A percentile compares a stretch with the other conserved stretches of the same genome.
Evolutionary conservation across 2,888 invertebrate genomes (phyloP).

Genomic region (Buathra laborator): DNA sequence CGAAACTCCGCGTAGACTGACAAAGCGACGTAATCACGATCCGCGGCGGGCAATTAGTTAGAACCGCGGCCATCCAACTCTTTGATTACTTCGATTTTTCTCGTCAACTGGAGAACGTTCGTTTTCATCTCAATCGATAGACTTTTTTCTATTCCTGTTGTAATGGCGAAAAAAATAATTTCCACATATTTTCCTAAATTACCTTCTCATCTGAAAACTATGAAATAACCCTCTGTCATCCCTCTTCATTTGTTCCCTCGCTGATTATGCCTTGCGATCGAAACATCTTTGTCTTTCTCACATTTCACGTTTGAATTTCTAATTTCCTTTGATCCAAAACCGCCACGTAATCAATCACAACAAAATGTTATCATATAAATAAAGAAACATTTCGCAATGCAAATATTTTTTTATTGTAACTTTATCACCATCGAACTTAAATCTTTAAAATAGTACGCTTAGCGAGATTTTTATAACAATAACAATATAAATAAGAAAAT

Average conservation of each 20-base stretch:
- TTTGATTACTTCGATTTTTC: constrained; percentile 83
- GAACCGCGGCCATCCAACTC: constrained; percentile 73
- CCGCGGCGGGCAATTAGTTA: constrained; percentile 83
- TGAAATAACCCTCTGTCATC: too few relatives aligned
- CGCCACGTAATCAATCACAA: too few relatives aligned
- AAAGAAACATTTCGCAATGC: too few relatives aligned
- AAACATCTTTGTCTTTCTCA: too few relatives aligned
- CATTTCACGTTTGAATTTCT: too few relatives aligned
- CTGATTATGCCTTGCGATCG: too few relatives aligned
- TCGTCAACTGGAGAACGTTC: constrained; percentile 76
- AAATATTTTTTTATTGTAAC: too few relatives aligned
- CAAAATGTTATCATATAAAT: too few relatives aligned
- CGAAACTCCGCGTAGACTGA: constrained; percentile 74
- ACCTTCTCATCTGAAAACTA: neutral
- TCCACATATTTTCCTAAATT: neutral
- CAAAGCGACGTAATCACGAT: constrained; percentile 84
- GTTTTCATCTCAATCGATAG: constrained; percentile 75
- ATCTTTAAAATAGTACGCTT: too few relatives aligned
- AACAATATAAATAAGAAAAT: neutral
- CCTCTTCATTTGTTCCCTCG: too few relatives aligned
- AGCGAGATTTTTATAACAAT: neutral
- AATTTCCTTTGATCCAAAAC: too few relatives aligned
- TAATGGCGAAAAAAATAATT: neutral
- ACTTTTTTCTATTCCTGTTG: constrained; percentile 23
- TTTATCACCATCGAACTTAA: too few relatives aligned